Base-by-base conservation (phyloP, 2,888 invertebrate species). In the Folsomia candida region DNA sequence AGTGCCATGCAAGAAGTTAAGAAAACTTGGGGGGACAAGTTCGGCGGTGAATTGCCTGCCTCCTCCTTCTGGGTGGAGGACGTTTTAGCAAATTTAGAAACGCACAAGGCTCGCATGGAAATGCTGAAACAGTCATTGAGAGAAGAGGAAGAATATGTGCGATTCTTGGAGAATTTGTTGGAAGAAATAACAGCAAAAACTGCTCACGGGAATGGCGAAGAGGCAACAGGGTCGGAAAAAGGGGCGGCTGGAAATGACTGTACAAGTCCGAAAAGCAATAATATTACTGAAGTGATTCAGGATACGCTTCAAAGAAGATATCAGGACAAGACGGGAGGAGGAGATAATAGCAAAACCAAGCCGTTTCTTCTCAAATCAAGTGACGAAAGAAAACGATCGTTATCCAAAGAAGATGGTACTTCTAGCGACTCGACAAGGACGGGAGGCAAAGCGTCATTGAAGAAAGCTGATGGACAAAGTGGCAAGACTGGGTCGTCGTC, bases 31-130 rank as follows among this genome's bases (percentile, higher is more conserved):
- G 88, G 90, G 85, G 90, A 93, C 87, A 88, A 93, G 82, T 94
- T 93, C 87, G 93, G 93, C 80, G 92, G 92, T 83, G 91, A 91
- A 80, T 86, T 94, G 81, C 93, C 94, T 83, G 91, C 91, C 83
- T 93, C 93, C 83, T 93, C 91, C 83, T 93, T 92, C 83, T 93
- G 93, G 93, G 93, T 93, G 84, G 93, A 92, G 85, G 93, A 94
- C 87, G 93, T 94, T 82, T 89, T 93, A 82, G 91, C 92, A 80
- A 93, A 93, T 86, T 87, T 94, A 81, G 89, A 90, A 82, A 91
- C 92, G 85, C 94, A 94, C 87, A 91, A 91, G 86, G 89, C 91
- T 84, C 92, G 91, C 87, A 92, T 93, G 77, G 86, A 88, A 78
- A 87, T 90, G 81, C 86, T 94, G 69, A 89, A 89, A 83, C 92